Evolutionary conservation across 30 jellyfish, hydroid and myxozoan genomes (phyloP).

Genomic region (Hydractinia echinata): DNA sequence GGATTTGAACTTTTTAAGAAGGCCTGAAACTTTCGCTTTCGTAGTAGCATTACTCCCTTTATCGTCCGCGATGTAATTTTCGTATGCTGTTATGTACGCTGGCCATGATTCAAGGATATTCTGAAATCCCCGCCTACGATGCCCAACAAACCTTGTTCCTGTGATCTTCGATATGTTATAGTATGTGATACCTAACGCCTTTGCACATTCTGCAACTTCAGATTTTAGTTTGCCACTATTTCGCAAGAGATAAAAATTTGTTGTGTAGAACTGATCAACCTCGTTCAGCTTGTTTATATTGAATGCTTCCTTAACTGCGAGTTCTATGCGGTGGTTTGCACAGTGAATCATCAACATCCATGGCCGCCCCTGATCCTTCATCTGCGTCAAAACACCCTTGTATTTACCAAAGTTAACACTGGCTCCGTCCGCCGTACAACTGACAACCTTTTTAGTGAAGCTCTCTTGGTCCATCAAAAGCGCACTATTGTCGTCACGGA

Average conservation of each 20-base stretch:
- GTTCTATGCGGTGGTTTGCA: neutral
- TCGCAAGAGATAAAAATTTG: conserved; percentile 20
- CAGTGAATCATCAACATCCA: conserved; percentile 36
- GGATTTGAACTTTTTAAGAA: too few species aligned
- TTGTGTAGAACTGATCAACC: conserved; percentile 37
- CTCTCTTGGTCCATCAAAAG: too few species aligned
- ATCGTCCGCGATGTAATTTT: conserved; percentile 30
- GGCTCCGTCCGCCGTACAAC: too few species aligned
- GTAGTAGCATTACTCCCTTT: conserved; percentile 38
- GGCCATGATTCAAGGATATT: conserved; percentile 43
- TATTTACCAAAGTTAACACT: too few species aligned
- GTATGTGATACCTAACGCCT: conserved; percentile 36
- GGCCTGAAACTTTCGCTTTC: too few species aligned
- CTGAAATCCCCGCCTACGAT: conserved; percentile 43
- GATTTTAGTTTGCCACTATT: conserved; percentile 27
- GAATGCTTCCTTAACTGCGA: conserved; percentile 33
- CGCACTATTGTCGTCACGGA: neutral
- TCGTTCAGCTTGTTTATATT: conserved; percentile 10
- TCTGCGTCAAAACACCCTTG: conserved; percentile 10
- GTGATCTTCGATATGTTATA: conserved; percentile 24
- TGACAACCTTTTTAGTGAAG: conserved; percentile 2
- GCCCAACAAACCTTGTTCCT: conserved; percentile 41
- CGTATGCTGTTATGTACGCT: conserved; percentile 45
- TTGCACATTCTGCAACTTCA: conserved; percentile 31
- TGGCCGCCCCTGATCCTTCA: conserved; percentile 15